Conservation (phyloP, 2,888 invertebrate species). For the Crossocerus cetratus region DNA sequence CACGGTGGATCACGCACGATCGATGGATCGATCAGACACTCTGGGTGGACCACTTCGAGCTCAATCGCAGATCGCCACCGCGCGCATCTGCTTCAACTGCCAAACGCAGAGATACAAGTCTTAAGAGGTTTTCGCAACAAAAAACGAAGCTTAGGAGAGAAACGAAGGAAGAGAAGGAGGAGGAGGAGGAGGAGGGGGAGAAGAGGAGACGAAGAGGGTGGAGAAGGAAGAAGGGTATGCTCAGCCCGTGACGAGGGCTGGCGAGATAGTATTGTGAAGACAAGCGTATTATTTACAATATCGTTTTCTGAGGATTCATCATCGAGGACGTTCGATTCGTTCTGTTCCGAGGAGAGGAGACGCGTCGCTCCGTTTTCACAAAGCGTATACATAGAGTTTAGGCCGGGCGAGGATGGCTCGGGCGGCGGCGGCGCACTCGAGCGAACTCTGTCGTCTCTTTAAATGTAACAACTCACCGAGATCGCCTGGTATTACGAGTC, state of each 20-base stretch:
- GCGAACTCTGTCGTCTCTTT: too few species aligned
- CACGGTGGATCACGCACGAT: too few species aligned
- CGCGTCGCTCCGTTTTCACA: neutral
- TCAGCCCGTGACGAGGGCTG: too few species aligned
- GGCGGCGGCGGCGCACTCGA: neutral
- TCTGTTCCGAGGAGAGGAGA: neutral
- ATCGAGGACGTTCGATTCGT: conserved; percentile 1
- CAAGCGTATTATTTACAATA: neutral
- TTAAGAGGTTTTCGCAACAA: too few species aligned
- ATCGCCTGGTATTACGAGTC: too few species aligned
- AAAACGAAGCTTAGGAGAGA: neutral
- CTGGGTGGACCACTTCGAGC: neutral
- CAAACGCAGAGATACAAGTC: neutral
- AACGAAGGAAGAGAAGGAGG: neutral
- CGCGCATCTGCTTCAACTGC: neutral
- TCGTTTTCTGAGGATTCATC: neutral
- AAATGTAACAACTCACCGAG: too few species aligned
- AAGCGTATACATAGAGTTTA: too few species aligned
- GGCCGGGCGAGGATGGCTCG: too few species aligned
- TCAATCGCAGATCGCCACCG: neutral
- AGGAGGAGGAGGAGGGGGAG: too few species aligned
- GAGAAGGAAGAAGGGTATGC: neutral
- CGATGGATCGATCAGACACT: too few species aligned
- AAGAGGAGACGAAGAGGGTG: neutral
- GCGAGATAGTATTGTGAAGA: too few species aligned